Conservation (phyloP, 2,888 invertebrate species). For the Dryocosmus kuriphilus region DNA sequence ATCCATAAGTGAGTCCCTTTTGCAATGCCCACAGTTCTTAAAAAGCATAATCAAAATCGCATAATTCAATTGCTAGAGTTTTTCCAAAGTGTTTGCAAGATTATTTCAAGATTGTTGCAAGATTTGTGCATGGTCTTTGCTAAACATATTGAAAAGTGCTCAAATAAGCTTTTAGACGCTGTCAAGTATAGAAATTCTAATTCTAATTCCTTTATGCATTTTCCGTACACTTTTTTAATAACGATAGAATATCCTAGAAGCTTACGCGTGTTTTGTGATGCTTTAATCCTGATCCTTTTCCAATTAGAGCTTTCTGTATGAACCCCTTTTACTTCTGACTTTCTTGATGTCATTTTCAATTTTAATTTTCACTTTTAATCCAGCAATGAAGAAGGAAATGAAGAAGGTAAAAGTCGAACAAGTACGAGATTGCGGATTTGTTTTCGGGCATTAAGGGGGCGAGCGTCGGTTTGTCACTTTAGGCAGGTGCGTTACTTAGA, state of each 20-base stretch:
- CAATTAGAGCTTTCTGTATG: slow-evolving; percentile 23
- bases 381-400: slow-evolving; percentile 29
- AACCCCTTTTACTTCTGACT: slow-evolving; percentile 16
- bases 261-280: slow-evolving; percentile 37
- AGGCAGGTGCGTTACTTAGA: slow-evolving; percentile 17
- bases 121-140: neutral
- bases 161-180: neutral
- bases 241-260: slow-evolving; percentile 19
- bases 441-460: slow-evolving; percentile 51
- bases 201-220: neutral
- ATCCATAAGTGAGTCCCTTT: neutral
- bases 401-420: slow-evolving; percentile 35
- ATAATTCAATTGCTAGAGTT: neutral
- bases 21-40: neutral
- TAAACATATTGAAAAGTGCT: neutral
- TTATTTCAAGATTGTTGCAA: neutral
- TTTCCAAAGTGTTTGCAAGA: neutral
- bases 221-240: slow-evolving; percentile 9
- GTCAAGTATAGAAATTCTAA: neutral
- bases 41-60: neutral
- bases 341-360: slow-evolving; percentile 24
- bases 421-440: slow-evolving; percentile 31
- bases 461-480: slow-evolving; percentile 45
- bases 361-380: slow-evolving; percentile 23
- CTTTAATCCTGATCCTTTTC: slow-evolving; percentile 14